phyloP scores from a whole-genome alignment of 2,888 invertebrate genomes.

The Conus canariensis region DNA sequence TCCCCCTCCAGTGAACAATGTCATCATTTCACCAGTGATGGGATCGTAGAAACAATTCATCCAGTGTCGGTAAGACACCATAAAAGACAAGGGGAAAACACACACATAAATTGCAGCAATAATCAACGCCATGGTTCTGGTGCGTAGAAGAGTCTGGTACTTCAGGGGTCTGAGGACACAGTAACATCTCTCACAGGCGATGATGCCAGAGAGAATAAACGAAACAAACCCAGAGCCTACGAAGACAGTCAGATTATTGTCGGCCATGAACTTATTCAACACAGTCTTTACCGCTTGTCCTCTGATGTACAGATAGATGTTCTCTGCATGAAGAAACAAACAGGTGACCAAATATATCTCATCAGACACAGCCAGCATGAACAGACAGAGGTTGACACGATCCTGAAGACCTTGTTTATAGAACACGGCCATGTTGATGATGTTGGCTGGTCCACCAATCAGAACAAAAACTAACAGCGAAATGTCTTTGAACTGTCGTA shows the following conservation, averaged over 20 bases:
- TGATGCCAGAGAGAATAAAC: background rate
- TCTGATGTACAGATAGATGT: background rate
- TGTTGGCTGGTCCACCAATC: slow-evolving; percentile 20
- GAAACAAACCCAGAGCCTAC: background rate
- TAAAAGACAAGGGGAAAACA: background rate
- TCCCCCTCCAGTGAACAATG: no score
- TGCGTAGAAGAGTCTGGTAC: background rate
- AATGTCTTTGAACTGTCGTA: background rate
- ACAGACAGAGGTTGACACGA: slow-evolving; percentile 23
- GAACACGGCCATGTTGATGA: slow-evolving; percentile 30
- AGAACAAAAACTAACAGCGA: background rate
- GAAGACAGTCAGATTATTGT: background rate
- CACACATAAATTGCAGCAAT: background rate
- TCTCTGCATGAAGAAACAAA: background rate
- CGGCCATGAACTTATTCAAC: background rate
- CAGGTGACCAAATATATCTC: background rate
- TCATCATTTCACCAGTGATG: background rate
- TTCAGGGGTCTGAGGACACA: background rate
- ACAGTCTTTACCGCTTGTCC: background rate
- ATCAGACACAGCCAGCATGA: background rate
- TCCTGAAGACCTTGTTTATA: background rate
- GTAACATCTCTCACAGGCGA: slow-evolving; percentile 13
- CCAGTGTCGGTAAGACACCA: background rate
- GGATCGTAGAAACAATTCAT: background rate
- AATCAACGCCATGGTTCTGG: background rate